phyloP scores from a whole-genome alignment of 2,888 invertebrate genomes.

The Caenorhabditis sp. region DNA sequence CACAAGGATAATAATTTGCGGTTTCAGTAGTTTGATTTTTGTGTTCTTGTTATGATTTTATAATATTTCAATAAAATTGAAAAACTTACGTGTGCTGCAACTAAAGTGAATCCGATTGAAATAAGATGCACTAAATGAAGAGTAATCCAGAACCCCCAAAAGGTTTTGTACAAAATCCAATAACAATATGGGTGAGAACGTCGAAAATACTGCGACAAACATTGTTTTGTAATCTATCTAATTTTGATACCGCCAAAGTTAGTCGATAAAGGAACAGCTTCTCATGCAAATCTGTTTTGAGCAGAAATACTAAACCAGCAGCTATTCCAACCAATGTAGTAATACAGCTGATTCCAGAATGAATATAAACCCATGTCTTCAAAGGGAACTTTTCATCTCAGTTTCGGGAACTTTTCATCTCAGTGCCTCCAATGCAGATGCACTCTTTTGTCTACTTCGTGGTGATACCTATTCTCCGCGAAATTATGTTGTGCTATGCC shows the following conservation, averaged over 20 bases:
- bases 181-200: constrained; percentile 62
- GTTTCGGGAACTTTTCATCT: too few relatives aligned
- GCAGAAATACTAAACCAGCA: constrained; percentile 61
- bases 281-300: constrained; percentile 69
- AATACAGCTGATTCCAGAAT: constrained; percentile 53
- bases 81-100: constrained; percentile 24
- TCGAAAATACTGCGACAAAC: constrained; percentile 65
- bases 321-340: constrained; percentile 63
- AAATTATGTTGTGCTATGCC: too few relatives aligned
- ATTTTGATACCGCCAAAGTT: constrained; percentile 58
- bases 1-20: constrained; percentile 63
- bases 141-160: constrained; percentile 61
- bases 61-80: too few relatives aligned
- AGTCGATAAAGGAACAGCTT: constrained; percentile 63
- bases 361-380: constrained; percentile 70
- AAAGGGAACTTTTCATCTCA: too few relatives aligned
- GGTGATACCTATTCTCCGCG: too few relatives aligned
- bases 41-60: too few relatives aligned
- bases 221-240: neutral
- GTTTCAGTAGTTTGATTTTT: constrained; percentile 53
- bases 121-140: constrained; percentile 62
- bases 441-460: too few relatives aligned
- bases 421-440: too few relatives aligned
- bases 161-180: constrained; percentile 68
- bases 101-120: constrained; percentile 55